Conservation (phyloP, 2,113 vertebrate species). For the Actinemys pallida region DNA sequence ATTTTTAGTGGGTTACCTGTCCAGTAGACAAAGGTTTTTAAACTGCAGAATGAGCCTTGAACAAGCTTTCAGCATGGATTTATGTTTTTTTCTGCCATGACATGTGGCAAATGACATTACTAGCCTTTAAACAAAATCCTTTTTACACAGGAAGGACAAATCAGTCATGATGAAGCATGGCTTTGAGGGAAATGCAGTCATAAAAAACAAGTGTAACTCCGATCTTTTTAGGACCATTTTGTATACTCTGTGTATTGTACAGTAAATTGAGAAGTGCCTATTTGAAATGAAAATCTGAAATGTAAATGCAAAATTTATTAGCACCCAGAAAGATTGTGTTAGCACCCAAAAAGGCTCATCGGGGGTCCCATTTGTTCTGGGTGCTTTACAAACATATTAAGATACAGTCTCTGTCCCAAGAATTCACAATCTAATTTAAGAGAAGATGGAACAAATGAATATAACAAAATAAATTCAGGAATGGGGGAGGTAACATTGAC, state of each 20-base stretch:
- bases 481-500: neutral
- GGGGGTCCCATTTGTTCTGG: neutral
- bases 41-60: neutral
- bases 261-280: neutral
- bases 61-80: constrained; percentile 39
- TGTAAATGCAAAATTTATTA: neutral
- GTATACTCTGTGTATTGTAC: neutral
- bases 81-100: neutral
- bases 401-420: neutral
- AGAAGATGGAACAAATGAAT: neutral
- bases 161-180: constrained; percentile 1
- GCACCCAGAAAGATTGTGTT: neutral
- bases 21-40: constrained; percentile 12
- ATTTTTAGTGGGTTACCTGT: constrained; percentile 19
- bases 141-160: constrained; percentile 4
- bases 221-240: neutral
- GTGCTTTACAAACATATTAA: neutral
- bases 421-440: neutral
- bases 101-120: constrained; percentile 23
- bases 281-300: neutral
- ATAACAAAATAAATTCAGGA: neutral
- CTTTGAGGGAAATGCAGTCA: constrained; percentile 14
- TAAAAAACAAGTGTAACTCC: neutral
- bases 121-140: constrained; percentile 16
- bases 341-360: neutral